Conservation (phyloP, 2,113 vertebrate species). For the Entelurus aequoreus region DNA sequence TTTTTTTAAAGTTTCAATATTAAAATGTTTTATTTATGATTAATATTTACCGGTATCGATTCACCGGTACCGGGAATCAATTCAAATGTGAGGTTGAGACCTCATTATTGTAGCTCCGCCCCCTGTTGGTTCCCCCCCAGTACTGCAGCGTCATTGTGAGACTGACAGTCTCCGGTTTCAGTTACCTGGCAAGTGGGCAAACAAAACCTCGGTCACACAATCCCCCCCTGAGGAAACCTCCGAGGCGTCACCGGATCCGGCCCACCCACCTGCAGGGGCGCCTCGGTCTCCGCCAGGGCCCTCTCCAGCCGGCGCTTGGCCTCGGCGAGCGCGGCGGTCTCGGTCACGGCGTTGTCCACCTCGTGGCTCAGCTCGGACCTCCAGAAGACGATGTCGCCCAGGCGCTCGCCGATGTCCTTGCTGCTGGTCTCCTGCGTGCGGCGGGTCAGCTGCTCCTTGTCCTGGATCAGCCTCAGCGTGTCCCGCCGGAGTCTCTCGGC, state of each 20-base stretch:
- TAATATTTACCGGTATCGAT: too few relatives aligned
- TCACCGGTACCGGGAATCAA: too few relatives aligned
- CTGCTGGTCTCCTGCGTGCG: slow-evolving; percentile 78
- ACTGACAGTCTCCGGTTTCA: background rate
- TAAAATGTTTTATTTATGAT: too few relatives aligned
- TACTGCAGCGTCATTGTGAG: too few relatives aligned
- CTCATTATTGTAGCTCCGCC: background rate
- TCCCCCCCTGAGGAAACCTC: slow-evolving; percentile 27
- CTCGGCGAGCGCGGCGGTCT: slow-evolving; percentile 79
- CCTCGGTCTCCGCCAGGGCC: slow-evolving; percentile 81
- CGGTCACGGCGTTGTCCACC: slow-evolving; percentile 84
- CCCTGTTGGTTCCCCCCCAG: background rate
- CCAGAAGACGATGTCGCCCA: slow-evolving; percentile 89
- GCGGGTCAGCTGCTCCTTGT: slow-evolving; percentile 80
- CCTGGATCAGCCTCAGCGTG: slow-evolving; percentile 80
- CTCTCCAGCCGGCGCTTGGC: slow-evolving; percentile 84
- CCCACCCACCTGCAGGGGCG: slow-evolving; percentile 80
- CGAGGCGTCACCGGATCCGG: slow-evolving; percentile 45
- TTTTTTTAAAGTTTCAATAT: too few relatives aligned
- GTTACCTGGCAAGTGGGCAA: background rate
- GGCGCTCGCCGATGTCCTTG: slow-evolving; percentile 80
- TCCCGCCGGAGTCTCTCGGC: slow-evolving; percentile 82
- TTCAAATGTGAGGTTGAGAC: too few relatives aligned
- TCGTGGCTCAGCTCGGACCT: slow-evolving; percentile 84
- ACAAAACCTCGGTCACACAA: slow-evolving; percentile 46